These are phyloP conservation scores for Chrysemys picta DNA, from an alignment of 2,113 vertebrate species.

Conservation along the genomic window DNA sequence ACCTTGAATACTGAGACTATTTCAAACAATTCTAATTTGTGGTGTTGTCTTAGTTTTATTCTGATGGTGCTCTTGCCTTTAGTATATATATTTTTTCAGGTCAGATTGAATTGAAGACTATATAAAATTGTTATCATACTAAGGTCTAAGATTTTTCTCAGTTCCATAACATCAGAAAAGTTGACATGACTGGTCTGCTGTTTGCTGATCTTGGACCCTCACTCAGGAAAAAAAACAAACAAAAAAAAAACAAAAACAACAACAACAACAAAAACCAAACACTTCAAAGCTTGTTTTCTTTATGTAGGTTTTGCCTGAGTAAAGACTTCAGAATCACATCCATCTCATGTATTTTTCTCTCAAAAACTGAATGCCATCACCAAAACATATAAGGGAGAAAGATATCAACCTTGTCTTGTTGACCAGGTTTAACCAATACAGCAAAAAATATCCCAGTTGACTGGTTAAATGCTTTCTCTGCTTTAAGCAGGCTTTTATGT, in stretches of 20 bases:
- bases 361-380: neutral
- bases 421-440: neutral
- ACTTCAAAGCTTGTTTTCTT: no score
- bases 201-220: neutral
- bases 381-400: neutral
- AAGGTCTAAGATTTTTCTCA: neutral
- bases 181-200: neutral
- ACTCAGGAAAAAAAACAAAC: no score
- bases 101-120: neutral
- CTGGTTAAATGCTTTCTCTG: neutral
- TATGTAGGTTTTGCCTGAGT: neutral
- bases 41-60: neutral
- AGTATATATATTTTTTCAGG: neutral
- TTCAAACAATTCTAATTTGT: neutral
- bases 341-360: neutral
- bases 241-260: neutral
- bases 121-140: neutral
- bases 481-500: neutral
- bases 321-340: neutral
- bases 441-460: neutral
- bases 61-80: neutral
- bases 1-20: neutral
- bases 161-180: neutral
- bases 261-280: neutral
- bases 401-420: neutral